Evolutionary conservation across 1,140 invertebrate species (phyloP).

Genomic region (Drosophila yakuba): DNA sequence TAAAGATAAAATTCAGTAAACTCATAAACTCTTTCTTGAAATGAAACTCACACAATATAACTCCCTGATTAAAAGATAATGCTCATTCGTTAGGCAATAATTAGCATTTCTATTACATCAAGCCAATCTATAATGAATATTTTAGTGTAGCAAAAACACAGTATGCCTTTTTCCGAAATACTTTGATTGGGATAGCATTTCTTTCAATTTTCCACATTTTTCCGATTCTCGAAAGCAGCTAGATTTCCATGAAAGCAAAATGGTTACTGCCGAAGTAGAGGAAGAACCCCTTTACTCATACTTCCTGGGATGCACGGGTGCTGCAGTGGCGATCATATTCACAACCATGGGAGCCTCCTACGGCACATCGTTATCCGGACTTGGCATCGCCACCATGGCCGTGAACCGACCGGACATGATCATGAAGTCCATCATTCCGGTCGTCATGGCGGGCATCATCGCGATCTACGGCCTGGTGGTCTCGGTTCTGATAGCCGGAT

Average conservation of each 20-base stretch:
- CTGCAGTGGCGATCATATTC: constrained; percentile 97
- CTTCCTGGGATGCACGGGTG: constrained; percentile 99
- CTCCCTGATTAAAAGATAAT: no score
- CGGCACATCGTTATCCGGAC: constrained; percentile 57
- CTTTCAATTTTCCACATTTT: neutral
- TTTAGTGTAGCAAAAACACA: no score
- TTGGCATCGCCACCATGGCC: constrained; percentile 59
- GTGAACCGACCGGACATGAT: constrained; percentile 54
- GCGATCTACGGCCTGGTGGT: constrained; percentile 96
- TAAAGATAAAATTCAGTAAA: no score
- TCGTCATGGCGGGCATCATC: constrained; percentile 71
- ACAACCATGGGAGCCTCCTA: constrained; percentile 81
- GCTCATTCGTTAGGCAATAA: no score
- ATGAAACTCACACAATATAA: no score
- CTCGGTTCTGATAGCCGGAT: constrained; percentile 93
- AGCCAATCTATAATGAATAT: no score
- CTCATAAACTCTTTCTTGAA: no score
- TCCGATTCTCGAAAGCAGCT: neutral
- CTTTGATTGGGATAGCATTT: neutral
- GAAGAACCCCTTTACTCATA: constrained; percentile 85
- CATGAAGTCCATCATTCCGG: constrained; percentile 71
- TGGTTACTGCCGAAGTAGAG: constrained; percentile 16
- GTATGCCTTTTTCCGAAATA: no score
- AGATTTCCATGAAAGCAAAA: neutral
- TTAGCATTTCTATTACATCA: no score